Conservation (phyloP, 2,113 vertebrate species). For the Nasalis larvatus region DNA sequence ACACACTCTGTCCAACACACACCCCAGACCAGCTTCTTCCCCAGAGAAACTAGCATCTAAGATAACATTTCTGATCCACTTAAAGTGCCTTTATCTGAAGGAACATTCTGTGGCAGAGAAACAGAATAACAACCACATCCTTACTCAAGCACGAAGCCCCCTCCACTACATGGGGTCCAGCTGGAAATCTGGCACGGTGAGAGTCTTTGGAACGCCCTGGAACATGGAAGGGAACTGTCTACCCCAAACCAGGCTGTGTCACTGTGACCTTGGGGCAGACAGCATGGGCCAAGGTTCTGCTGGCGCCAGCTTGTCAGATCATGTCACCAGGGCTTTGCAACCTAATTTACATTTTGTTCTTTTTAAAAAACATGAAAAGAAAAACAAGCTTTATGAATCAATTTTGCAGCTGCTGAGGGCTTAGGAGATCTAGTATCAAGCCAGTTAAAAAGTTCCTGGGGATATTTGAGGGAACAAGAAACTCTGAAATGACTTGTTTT, state of each 20-base stretch:
- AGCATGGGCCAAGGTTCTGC: not conserved
- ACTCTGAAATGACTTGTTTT: conserved; percentile 4
- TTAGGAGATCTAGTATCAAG: not conserved
- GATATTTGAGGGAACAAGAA: conserved; percentile 14
- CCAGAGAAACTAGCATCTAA: not conserved
- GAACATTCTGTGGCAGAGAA: not conserved
- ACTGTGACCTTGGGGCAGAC: not conserved
- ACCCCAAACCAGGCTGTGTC: not conserved
- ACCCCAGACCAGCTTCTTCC: not conserved
- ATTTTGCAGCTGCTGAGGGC: not conserved
- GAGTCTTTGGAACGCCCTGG: not conserved
- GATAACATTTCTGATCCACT: not conserved
- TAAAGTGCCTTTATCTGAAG: too few relatives aligned
- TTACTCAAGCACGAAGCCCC: rapidly evolving
- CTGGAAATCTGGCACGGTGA: not conserved
- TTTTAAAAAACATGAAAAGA: not conserved
- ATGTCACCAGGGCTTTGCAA: not conserved
- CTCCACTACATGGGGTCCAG: rapidly evolving
- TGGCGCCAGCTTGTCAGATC: rapidly evolving
- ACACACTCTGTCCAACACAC: rapidly evolving
- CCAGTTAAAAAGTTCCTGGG: conserved; percentile 32
- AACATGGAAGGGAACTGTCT: not conserved
- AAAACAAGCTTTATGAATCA: conserved; percentile 11
- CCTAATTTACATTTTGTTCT: conserved; percentile 4
- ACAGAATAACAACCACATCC: rapidly evolving